Evolutionary conservation across 2,888 invertebrate genomes (phyloP), one percentile per base, ranked within the genome.

Genomic region (Eilema sororculum): DNA sequence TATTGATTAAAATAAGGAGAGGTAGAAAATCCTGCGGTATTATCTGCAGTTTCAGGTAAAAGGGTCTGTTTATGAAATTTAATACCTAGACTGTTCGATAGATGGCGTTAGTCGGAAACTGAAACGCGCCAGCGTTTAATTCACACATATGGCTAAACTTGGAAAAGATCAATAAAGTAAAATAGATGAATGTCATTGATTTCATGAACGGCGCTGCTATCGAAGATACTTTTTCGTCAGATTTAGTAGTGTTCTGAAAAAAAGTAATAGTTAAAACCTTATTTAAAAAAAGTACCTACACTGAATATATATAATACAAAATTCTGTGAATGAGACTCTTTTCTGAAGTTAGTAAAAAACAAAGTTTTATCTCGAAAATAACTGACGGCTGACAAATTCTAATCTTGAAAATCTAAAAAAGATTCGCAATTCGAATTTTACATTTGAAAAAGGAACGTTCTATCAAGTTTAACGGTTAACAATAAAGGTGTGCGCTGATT

Each of bases 401-500:
- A 58, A 58, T 28, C 25, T 60, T 30, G 28, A 58, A 58, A 58
- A 58, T 60, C 28, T 20, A 52, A 52, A 52, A 52, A 52, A n/a
- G 9, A 46, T 3, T 41, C 20, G 6, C 46, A 20, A 52, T n/a
- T 52, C n/a, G 52, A n/a, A 52, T n/a, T 52, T n/a, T 20, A n/a
- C 1, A n/a, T 73, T 79, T 68, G 68, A 77, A 83, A 80, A 81
- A 75, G 68, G 70, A 75, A 76, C 69, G 70, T 62, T 79, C 71
- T 81, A 72, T 81, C 79, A 81, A 78, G 78, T 79, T 72, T 72
- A 85, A 81, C 75, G 72, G 82, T 83, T 74, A 72, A 72, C 76
- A 81, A 74, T 78, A 80, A 80, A 83, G 72, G 82, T 77, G 76
- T 62, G 70, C 80, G 75, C 84, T 86, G 87, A 87, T 87, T 87